Evolutionary conservation across 1,140 invertebrate species (phyloP), one percentile per base, ranked within the genome.

Genomic region (Drosophila suzukii): DNA sequence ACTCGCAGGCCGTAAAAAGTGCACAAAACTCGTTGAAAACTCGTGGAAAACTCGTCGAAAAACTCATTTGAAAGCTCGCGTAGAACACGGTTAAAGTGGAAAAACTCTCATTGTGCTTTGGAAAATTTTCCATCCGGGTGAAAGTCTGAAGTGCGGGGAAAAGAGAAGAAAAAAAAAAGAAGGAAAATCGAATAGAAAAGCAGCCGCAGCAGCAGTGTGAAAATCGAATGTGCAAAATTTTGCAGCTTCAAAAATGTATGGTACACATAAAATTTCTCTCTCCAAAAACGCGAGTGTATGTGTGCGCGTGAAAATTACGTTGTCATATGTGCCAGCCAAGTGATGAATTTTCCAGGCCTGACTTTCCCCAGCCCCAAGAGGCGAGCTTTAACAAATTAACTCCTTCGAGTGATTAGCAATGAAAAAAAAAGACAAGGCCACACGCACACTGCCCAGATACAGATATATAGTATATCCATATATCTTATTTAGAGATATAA

Each of bases 181-280:
- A 46, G 4, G 15, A 39, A 67, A 41, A 61, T 55, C 15, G 34
- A 54, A 58, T 36, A 44, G 32, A 58, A 68, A 65, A 53, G 55
- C 54, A 30, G 39, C 61, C 41, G 36, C 39, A n/a, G 67, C 50
- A 61, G 68, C 51, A 54, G 47, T 41, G 49, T 55, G 47, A 71
- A 62, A 74, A 78, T 66, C 50, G 43, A 76, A 59, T 84, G 76
- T 74, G 70, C 47, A 79, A 82, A 78, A 68, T 55, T 76, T 79
- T 79, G 83, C 83, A 86, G 72, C 65, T 79, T 76, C 54, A 83
- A 78, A 86, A 79, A 89, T 88, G 82, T 86, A 79, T 86, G 83
- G 84, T 86, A 86, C 84, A 86, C 84, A 86, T 88, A 86, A 73
- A 86, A 88, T 88, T 89, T 75, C 65, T 71, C 68, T 39, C 66